Evolutionary conservation across 1,140 invertebrate species (phyloP), one percentile per base, ranked within the genome.

Genomic region (Solenopsis fugax): DNA sequence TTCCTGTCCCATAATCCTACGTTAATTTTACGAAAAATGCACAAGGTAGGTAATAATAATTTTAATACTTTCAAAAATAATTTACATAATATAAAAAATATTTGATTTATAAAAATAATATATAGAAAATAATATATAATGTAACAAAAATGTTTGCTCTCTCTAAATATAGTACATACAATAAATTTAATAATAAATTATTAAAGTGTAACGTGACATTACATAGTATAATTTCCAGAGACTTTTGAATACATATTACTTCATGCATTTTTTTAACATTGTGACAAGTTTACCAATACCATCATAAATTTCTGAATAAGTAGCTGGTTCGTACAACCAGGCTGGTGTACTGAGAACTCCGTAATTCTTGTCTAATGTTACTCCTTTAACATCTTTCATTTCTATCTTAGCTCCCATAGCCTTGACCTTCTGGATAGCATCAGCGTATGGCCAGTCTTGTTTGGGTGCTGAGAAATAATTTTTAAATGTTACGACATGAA

Each of bases 341-440:
- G 96, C 96, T 10, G 96, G 96, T 5, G 96, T 96, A 16, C 96
- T 96, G 12, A 96, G 95, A 45, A 97, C 93, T 50, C 95, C 95
- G 89, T 96, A 96, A 10, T 95, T 93, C 3, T 92, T 90, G 91
- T 96, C 96, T 45, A 95, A 91, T 34, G 95, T 93, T 16, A 96
- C 92, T 77, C 96, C 96, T 80, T 95, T 94, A 0, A 95, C 95
- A 87, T 91, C 91, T 87, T 95, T 93, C 88, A 94, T 93, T 78
- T 96, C 95, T 18, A 96, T 60, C 52, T 95, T 94, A 18, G 96
- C 95, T 2, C 96, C 96, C 94, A 96, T 95, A 4, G 94, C 76
- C 72, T 95, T 92, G 9, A 95, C 95, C 64, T 95, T 95, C n/a
- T 94, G 93, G 72, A 96, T 96, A 48, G 96, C 95, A 13, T 95